These are phyloP conservation scores for Dryobota labecula DNA, from an alignment of 2,888 invertebrate genomes.

Conservation along the genomic window DNA sequence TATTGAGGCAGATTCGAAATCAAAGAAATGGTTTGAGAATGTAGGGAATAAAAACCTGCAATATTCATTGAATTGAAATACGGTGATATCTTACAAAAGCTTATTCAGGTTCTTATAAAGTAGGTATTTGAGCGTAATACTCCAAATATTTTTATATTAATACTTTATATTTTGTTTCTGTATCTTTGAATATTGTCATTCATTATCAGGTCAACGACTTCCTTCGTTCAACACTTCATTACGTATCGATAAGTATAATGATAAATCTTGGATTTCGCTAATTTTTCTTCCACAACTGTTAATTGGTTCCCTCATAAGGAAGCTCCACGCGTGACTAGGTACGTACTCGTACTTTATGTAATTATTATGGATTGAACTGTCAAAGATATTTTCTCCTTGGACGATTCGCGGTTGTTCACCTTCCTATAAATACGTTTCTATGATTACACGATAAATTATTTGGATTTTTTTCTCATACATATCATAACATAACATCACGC, in stretches of 20 bases:
- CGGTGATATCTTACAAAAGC: conserved; percentile 10
- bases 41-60: not conserved
- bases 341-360: conserved; percentile 38
- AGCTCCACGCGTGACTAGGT: not conserved
- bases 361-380: conserved; percentile 47
- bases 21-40: conserved; percentile 14
- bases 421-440: not conserved
- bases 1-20: not conserved
- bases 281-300: conserved; percentile 51
- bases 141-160: conserved; percentile 10
- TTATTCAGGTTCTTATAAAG: conserved; percentile 9
- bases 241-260: conserved; percentile 14
- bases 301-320: conserved; percentile 32
- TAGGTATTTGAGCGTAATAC: conserved; percentile 10
- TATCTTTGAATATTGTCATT: conserved; percentile 8
- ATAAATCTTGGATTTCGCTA: conserved; percentile 43
- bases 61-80: not conserved
- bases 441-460: not conserved
- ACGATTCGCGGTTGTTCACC: conserved; percentile 42
- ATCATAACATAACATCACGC: not conserved
- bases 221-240: conserved; percentile 2
- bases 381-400: not conserved
- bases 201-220: conserved; percentile 43
- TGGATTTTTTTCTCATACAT: not conserved
- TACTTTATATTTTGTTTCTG: not conserved